A percentile compares a stretch with the other conserved stretches of the same genome.
phyloP scores from a whole-genome alignment of 2,797 vertebrate genomes.

The Pelobates cultripes region DNA sequence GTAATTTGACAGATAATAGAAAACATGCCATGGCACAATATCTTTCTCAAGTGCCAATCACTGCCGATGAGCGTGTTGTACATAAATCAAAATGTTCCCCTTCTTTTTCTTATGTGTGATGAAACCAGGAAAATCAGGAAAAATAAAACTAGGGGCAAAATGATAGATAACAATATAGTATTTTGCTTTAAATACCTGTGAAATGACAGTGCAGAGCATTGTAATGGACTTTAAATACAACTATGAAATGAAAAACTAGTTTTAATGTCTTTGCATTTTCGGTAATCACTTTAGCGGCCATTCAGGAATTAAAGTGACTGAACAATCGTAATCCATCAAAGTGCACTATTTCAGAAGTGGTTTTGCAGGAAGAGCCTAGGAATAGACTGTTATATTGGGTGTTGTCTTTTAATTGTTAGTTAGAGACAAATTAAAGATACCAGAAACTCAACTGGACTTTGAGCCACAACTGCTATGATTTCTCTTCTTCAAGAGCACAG shows the following conservation, averaged over 20 bases:
- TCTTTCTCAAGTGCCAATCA: too few species aligned
- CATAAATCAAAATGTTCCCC: too few species aligned
- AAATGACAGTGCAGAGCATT: not conserved
- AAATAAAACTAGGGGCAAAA: too few species aligned
- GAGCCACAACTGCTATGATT: conserved; percentile 52
- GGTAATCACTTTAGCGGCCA: conserved; percentile 18
- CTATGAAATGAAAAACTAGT: not conserved
- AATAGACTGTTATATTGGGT: conserved; percentile 60
- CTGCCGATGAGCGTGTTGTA: too few species aligned
- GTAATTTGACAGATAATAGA: too few species aligned
- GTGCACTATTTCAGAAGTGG: conserved; percentile 50
- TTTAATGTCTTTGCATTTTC: not conserved
- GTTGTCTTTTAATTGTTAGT: conserved; percentile 59
- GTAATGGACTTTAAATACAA: not conserved
- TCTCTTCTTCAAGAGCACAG: conserved; percentile 59
- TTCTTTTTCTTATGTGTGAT: too few species aligned
- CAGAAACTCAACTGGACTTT: conserved; percentile 62
- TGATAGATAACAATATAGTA: too few species aligned
- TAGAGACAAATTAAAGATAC: conserved; percentile 62
- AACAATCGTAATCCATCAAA: conserved; percentile 57
- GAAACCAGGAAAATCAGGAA: too few species aligned
- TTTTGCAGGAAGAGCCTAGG: conserved; percentile 53
- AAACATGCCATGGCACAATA: too few species aligned
- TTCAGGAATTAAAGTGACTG: conserved; percentile 47
- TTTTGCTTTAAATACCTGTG: too few species aligned